A percentile compares a stretch with the other conserved stretches of the same genome.
Evolutionary conservation across 2,888 invertebrate genomes (phyloP).

Genomic region (Danaus chrysippus): DNA sequence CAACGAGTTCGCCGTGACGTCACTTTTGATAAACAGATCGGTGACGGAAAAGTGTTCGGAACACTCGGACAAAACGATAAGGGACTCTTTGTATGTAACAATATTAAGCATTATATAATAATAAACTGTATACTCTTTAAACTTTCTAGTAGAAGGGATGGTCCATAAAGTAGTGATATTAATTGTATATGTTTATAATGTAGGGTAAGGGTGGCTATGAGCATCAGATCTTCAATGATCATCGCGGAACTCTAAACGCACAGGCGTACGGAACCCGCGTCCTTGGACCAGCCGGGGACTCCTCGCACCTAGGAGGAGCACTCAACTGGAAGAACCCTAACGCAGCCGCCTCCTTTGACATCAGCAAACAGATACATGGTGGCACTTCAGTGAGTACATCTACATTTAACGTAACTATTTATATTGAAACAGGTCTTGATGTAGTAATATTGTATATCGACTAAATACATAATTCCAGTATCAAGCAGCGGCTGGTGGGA

Average conservation of each 20-base stretch:
- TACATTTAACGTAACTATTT: not conserved
- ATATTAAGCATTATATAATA: too few species aligned
- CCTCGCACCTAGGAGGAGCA: slow-evolving; percentile 51
- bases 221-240: slow-evolving; percentile 7
- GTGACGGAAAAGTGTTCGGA: slow-evolving; percentile 47
- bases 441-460: too few species aligned
- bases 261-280: slow-evolving; percentile 52
- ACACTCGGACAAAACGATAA: slow-evolving; percentile 49
- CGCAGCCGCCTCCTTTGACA: slow-evolving; percentile 48
- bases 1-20: slow-evolving; percentile 41
- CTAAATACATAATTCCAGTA: slow-evolving; percentile 30
- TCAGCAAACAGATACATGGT: slow-evolving; percentile 50
- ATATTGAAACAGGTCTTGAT: too few species aligned
- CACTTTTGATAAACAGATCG: slow-evolving; percentile 39
- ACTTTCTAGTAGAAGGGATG: slow-evolving; percentile 23
- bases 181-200: slow-evolving; percentile 32
- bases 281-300: slow-evolving; percentile 49
- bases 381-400: slow-evolving; percentile 46
- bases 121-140: too few species aligned
- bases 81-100: slow-evolving; percentile 50
- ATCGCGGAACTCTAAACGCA: slow-evolving; percentile 35
- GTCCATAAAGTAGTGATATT: too few species aligned
- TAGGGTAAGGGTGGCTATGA: slow-evolving; percentile 5
- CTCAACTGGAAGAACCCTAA: slow-evolving; percentile 52
- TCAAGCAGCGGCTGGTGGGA: slow-evolving; percentile 42